Conservation (phyloP, 2,113 vertebrate species). For the Thalassarche chlororhynchos region DNA sequence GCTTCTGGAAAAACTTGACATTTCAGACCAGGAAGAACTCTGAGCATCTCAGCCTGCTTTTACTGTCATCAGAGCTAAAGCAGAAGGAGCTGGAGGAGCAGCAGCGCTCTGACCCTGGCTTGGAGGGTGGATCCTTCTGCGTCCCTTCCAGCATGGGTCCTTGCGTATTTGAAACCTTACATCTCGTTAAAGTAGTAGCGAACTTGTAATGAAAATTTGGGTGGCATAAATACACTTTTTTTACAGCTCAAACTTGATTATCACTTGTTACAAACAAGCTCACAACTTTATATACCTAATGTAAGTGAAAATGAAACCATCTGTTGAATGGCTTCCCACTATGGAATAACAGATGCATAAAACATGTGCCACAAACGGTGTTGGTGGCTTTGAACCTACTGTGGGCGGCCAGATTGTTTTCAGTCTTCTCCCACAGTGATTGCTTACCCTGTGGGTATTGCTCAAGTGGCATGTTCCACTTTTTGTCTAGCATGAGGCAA, state of each 20-base stretch:
- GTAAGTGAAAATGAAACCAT: conserved; percentile 61
- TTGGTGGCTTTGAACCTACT: conserved; percentile 12
- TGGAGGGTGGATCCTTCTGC: not conserved
- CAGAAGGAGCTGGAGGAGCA: not conserved
- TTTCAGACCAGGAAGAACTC: not conserved
- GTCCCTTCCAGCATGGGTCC: not conserved
- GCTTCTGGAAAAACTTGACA: not conserved
- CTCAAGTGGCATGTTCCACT: not conserved
- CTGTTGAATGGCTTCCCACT: conserved; percentile 44
- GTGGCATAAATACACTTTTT: not conserved
- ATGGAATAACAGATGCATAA: conserved; percentile 25
- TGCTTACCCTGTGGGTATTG: not conserved
- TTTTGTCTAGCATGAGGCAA: not conserved
- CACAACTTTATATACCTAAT: conserved; percentile 21
- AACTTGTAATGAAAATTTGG: not conserved
- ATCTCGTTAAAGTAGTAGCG: not conserved
- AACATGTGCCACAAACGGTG: not conserved
- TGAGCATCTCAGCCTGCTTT: not conserved
- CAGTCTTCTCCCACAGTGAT: conserved; percentile 17
- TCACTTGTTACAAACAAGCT: conserved; percentile 27
- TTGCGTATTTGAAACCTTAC: not conserved
- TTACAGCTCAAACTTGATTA: not conserved
- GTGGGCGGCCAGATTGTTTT: conserved; percentile 51
- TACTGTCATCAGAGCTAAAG: not conserved
- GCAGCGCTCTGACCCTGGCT: not conserved